These are phyloP conservation scores for Cricetomys ansorgei DNA, from an alignment of 2,113 vertebrate genomes.

Conservation along the genomic window DNA sequence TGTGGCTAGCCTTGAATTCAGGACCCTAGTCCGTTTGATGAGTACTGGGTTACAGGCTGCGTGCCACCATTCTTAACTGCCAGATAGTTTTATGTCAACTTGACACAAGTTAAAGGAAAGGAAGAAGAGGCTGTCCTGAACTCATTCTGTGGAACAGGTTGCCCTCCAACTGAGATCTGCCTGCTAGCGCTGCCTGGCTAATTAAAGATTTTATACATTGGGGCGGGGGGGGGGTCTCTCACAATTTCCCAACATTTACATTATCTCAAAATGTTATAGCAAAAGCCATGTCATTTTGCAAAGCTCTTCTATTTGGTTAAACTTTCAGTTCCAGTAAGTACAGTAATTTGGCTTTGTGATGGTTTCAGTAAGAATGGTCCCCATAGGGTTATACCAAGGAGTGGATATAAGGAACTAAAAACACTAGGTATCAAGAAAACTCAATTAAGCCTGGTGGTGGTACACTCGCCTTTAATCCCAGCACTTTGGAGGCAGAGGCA, in stretches of 20 bases:
- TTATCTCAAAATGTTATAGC: not conserved
- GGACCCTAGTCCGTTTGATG: fast-evolving
- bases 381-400: too few species aligned
- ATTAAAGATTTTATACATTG: not conserved
- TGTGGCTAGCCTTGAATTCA: not conserved
- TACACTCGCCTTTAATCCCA: too few species aligned
- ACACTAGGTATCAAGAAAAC: too few species aligned
- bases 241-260: not conserved
- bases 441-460: too few species aligned
- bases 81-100: not conserved
- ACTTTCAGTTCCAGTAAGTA: not conserved
- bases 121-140: too few species aligned
- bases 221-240: too few species aligned
- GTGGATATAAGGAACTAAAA: too few species aligned
- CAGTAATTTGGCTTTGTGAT: not conserved
- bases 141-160: too few species aligned
- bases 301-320: not conserved
- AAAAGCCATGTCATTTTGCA: not conserved
- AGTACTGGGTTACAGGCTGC: not conserved
- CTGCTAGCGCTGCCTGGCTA: too few species aligned
- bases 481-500: too few species aligned
- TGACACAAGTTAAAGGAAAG: not conserved
- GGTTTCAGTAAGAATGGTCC: too few species aligned
- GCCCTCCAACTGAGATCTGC: too few species aligned
- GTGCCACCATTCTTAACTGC: not conserved